Conservation (phyloP, 2,113 vertebrate species). For the Psettodes erumei region DNA sequence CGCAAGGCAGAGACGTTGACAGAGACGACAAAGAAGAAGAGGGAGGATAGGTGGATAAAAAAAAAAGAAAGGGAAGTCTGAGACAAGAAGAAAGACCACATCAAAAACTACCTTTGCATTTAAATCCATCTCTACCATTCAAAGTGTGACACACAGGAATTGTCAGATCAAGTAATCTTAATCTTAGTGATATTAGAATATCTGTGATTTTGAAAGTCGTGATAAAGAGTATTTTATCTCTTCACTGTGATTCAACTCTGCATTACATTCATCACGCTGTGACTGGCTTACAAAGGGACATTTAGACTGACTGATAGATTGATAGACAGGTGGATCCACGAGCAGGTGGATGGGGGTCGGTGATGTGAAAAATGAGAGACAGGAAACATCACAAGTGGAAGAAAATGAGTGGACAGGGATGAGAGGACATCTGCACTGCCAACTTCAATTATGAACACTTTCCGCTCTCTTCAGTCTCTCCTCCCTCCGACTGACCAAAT, state of each 20-base stretch:
- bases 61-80: neutral
- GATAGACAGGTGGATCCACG: conserved; percentile 9
- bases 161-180: too few relatives aligned
- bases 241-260: neutral
- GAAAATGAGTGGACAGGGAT: conserved; percentile 51
- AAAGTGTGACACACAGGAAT: too few relatives aligned
- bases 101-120: neutral
- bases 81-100: neutral
- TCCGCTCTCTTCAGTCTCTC: conserved; percentile 30
- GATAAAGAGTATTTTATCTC: neutral
- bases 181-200: too few relatives aligned
- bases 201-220: neutral
- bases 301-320: neutral
- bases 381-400: conserved; percentile 43
- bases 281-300: neutral
- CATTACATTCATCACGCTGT: neutral
- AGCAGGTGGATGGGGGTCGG: neutral
- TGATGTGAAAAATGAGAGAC: conserved; percentile 34
- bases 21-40: neutral
- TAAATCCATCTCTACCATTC: neutral
- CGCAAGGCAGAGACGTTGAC: neutral
- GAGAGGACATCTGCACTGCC: conserved; percentile 67
- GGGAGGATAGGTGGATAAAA: neutral
- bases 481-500: conserved; percentile 51
- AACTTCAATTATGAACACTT: conserved; percentile 69